A percentile compares a stretch with the other conserved stretches of the same genome.
Conservation (phyloP, 64 coral and sea anemone genomes). For the Montipora capricornis region DNA sequence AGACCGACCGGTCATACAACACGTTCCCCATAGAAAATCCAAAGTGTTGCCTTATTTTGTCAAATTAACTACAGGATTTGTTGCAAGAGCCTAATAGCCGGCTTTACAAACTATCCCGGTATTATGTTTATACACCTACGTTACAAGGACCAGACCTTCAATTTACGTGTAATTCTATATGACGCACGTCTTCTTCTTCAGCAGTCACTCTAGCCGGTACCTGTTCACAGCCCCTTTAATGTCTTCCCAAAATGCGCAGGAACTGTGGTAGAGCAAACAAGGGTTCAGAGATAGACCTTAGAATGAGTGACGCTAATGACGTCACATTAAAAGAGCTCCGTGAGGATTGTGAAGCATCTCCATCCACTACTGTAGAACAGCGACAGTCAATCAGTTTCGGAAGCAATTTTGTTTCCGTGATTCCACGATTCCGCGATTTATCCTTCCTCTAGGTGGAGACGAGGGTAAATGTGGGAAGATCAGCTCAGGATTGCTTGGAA, state of each 20-base stretch:
- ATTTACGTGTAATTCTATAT: too few relatives aligned
- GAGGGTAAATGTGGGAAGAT: background rate
- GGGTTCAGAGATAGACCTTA: background rate
- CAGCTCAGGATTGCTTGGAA: background rate
- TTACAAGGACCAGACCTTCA: too few relatives aligned
- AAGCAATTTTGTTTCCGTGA: too few relatives aligned
- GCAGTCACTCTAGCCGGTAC: background rate
- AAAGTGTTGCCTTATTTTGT: background rate
- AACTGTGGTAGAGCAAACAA: too few relatives aligned
- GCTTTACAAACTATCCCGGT: too few relatives aligned
- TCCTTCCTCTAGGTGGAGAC: background rate
- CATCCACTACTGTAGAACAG: background rate
- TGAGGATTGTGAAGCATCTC: background rate
- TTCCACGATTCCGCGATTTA: background rate
- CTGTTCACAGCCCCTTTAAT: background rate
- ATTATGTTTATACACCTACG: too few relatives aligned
- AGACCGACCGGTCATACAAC: constrained; percentile 10
- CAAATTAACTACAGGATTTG: too few relatives aligned
- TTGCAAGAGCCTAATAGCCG: too few relatives aligned
- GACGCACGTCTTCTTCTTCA: too few relatives aligned
- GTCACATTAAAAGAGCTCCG: background rate
- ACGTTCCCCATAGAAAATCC: background rate
- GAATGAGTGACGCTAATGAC: background rate
- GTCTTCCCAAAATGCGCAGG: too few relatives aligned
- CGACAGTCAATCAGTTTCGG: background rate